These are phyloP conservation scores for Ptychoptera albimana DNA, from an alignment of 2,888 invertebrate species.

Conservation along the genomic window DNA sequence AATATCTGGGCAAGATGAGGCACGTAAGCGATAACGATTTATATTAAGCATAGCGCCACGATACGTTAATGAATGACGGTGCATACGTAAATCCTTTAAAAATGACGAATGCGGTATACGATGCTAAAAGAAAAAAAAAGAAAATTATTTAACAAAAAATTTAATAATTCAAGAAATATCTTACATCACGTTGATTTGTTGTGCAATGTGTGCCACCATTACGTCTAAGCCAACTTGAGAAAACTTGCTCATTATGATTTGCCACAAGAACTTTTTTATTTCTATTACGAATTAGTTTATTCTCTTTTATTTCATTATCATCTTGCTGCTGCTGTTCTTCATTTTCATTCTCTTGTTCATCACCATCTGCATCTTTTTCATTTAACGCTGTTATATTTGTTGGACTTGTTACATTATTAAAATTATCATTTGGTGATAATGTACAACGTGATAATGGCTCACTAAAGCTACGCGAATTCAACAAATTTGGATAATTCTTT, in stretches of 20 bases:
- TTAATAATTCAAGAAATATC: not conserved
- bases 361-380: not conserved
- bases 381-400: conserved; percentile 1
- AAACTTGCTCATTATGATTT: conserved; percentile 10
- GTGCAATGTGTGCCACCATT: conserved; percentile 1
- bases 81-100: conserved; percentile 55
- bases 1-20: conserved; percentile 83
- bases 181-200: conserved; percentile 6
- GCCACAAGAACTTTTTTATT: not conserved
- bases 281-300: conserved; percentile 5
- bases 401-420: conserved; percentile 5
- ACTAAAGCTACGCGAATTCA: conserved; percentile 58
- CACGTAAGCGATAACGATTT: conserved; percentile 59
- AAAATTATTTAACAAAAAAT: not conserved
- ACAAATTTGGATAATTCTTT: conserved; percentile 57
- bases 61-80: conserved; percentile 65
- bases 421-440: not conserved
- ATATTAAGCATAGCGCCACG: conserved; percentile 76
- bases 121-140: conserved; percentile 5
- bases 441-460: conserved; percentile 28
- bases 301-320: conserved; percentile 3
- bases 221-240: conserved; percentile 9
- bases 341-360: conserved; percentile 1
- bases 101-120: conserved; percentile 32
- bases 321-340: not conserved